Evolutionary conservation across 2,888 invertebrate genomes (phyloP), one percentile per base, ranked within the genome.

Genomic region (Caenorhabditis sp.): DNA sequence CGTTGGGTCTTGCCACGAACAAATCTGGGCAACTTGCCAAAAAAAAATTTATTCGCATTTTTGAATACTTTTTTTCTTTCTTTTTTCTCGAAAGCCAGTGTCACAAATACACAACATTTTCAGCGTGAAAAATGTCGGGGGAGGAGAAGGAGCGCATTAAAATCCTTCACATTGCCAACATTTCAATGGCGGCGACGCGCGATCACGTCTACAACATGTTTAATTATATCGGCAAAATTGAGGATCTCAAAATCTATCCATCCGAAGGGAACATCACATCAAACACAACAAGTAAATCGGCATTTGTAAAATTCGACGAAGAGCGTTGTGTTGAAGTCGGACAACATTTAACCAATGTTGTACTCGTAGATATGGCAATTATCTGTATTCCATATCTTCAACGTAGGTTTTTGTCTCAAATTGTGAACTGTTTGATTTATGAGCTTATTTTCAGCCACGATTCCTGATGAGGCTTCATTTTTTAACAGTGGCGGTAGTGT

Each of bases 321-420:
- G 91, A 93, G 5, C 90, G 91, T 51, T 93, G 93, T 78, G 95
- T 95, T 26, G 93, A 93, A 21, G 94, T 96, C n/a, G 95, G 97
- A 0, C 95, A 97, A 86, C 97, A 99, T 89, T 92, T 99, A 91
- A 97, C 96, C 17, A 99, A 97, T 88, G 97, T 97, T 0, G 97
- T 99, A 14, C 97, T 99, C 88, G 96, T 99, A 84, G 99, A 99
- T 89, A 92, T 97, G 68, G 97, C 97, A 0, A 89, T 99, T 58
- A 95, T 97, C 79, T 95, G 97, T 58, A 93, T 95, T 66, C 97
- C 97, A 0, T 93, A 94, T 27, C 74, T 77, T 1, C 72, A 84
- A 43, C 81, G 86, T 86, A 24, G 73, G 79, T 73, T 31, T n/a
- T n/a, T n/a, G n/a, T n/a, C n/a, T n/a, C n/a, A n/a, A n/a, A n/a